These are phyloP conservation scores for Folsomia manolachei DNA, from an alignment of 2,888 invertebrate genomes.

Conservation along the genomic window DNA sequence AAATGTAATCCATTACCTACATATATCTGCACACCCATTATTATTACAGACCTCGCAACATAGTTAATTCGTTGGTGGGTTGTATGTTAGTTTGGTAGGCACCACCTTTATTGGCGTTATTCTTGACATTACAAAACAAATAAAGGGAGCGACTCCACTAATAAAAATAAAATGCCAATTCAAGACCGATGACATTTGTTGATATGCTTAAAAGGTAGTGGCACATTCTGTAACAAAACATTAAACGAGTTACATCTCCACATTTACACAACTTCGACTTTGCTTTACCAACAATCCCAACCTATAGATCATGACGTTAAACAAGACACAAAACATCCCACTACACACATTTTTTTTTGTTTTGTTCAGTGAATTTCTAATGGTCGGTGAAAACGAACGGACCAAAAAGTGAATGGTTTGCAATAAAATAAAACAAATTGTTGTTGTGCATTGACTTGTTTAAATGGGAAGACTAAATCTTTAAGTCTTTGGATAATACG, in stretches of 20 bases:
- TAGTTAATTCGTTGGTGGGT: no score
- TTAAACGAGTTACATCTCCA: neutral
- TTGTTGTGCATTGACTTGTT: neutral
- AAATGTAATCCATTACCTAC: no score
- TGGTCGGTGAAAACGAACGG: neutral
- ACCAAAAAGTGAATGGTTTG: neutral
- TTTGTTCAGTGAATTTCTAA: neutral
- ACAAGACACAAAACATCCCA: neutral
- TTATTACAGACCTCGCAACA: no score
- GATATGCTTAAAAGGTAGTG: neutral
- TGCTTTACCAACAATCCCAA: no score
- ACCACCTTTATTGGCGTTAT: neutral
- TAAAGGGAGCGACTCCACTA: constrained; percentile 6
- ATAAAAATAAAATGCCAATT: constrained; percentile 5
- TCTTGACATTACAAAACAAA: neutral
- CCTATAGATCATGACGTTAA: no score
- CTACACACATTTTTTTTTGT: neutral
- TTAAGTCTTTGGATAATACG: neutral
- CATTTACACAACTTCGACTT: neutral
- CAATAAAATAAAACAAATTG: no score
- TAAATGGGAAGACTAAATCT: neutral
- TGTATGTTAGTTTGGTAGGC: no score
- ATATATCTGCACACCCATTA: neutral
- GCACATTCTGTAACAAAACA: neutral
- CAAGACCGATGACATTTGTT: neutral